phyloP scores from a whole-genome alignment of 2,888 invertebrate genomes.

The Bellardia pandia region DNA sequence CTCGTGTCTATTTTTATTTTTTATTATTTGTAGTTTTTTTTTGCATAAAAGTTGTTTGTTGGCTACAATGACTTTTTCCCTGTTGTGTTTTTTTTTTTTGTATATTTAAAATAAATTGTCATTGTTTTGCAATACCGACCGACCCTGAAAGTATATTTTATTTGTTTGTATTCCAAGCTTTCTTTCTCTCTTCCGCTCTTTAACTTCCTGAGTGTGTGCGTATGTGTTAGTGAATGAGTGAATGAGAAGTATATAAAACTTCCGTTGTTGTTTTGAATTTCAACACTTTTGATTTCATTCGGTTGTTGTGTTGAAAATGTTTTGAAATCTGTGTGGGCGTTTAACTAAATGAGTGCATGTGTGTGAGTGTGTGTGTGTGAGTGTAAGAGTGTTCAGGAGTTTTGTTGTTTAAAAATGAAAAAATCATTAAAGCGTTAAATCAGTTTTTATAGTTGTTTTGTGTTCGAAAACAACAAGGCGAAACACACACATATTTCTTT shows the following conservation, averaged over 20 bases:
- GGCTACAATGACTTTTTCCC: slow-evolving; percentile 45
- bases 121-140: slow-evolving; percentile 67
- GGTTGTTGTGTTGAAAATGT: slow-evolving; percentile 55
- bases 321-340: slow-evolving; percentile 12
- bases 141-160: slow-evolving; percentile 61
- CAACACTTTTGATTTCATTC: slow-evolving; percentile 71
- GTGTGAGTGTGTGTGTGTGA: not conserved
- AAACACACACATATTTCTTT: not conserved
- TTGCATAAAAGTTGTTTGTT: slow-evolving; percentile 32
- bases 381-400: not conserved
- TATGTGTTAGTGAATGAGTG: slow-evolving; percentile 10
- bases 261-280: slow-evolving; percentile 62
- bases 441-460: slow-evolving; percentile 62
- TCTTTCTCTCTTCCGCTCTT: not conserved
- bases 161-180: slow-evolving; percentile 4
- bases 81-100: not conserved
- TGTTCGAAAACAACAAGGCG: not conserved
- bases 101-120: slow-evolving; percentile 60
- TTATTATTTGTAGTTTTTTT: not conserved
- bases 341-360: not conserved
- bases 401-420: slow-evolving; percentile 57
- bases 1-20: not conserved
- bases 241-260: slow-evolving; percentile 29
- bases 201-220: not conserved
- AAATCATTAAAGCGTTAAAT: slow-evolving; percentile 70